Evolutionary conservation across 2,113 vertebrate genomes (phyloP), one percentile per base, ranked within the genome.

Genomic region (Chaetops frenatus): DNA sequence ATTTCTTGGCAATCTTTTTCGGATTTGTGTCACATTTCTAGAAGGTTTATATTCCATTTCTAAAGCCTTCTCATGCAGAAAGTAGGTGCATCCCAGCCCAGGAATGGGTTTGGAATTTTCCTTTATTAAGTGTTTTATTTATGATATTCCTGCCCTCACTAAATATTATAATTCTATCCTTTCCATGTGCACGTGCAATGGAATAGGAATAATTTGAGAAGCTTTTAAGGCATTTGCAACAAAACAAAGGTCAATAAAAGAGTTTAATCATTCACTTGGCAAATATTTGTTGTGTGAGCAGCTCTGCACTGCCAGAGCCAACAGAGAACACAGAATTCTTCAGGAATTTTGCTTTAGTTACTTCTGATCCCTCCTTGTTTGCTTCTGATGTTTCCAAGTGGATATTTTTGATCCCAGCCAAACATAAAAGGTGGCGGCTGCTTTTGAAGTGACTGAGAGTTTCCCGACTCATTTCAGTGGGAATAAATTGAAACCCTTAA

Each of bases 401-500:
- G 58, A 3, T 65, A 7, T 88, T 96, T 96, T 88, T 92, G 11
- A 70, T 88, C 51, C 11, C 56, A 81, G 42, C 62, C 40, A n/a
- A 33, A 88, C 47, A 58, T 90, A 36, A 76, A 94, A 90, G 35
- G 56, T 81, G 91, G 44, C 9, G 71, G 50, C 70, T 82, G 31
- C 64, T 88, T 88, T 94, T 83, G 87, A 95, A 56, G 15, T 83
- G 60, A 71, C 79, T 73, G 47, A 84, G 70, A 92, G 67, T 60
- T 97, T 78, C 91, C 57, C 53, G 25, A 9, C 64, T 95, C 36
- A 12, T 90, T 93, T 94, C 90, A 78, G 60, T 38, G 76, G 60
- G 69, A 90, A 90, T 90, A 86, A 73, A 94, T 83, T 86, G 85
- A 94, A 94, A 50, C 28, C 25, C n/a, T 92, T 95, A 94, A 95